Base-by-base conservation (phyloP, 2,797 vertebrate species). In the Lepilemur ruficaudatus region DNA sequence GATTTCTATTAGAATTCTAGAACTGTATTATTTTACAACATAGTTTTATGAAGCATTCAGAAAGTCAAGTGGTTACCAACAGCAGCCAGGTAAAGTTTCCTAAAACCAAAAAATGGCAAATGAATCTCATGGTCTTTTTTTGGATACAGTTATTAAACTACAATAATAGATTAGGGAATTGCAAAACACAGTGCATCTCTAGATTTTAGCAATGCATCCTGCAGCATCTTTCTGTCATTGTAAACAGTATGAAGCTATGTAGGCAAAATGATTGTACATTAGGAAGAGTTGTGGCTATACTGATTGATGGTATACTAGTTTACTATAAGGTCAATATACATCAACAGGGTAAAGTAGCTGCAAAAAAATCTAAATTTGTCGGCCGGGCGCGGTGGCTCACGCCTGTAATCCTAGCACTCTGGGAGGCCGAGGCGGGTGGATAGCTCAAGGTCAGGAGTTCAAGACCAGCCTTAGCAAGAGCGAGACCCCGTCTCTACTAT, bases 1-100 rank as follows among this genome's bases (percentile, higher is more conserved):
- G 18, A 67, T 88, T n/a, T 55, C 78, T 52, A 81, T 75, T 12
- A 79, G 81, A 88, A 94, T 95, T 79, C 88, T 50, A 65, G 59
- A 88, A 46, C 35, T 52, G 2, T 55, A 38, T 78, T n/a, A 46
- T 79, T 91, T 93, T 50, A 82, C 67, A 85, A 41, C 48, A 32
- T 43, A 72, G 28, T 18, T 78, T 90, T 69, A 90, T 41, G 61
- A 92, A 93, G 80, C 79, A 72, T 82, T 87, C 63, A n/a, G 13
- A 88, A 95, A 73, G 55, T 43, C 59, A 81, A 85, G 55, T 2
- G 6, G 20, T 92, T 89, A 18, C 59, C 81, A 79, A 50, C 1
- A 81, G 67, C 55, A 69, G 73, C 61, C 46, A 92, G 38, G 38
- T 3, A 48, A 72, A 50, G 35, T 84, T 73, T 76, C 50, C 32